Evolutionary conservation across 2,797 vertebrate genomes (phyloP), one percentile per base, ranked within the genome.

Genomic region (Lerista edwardsae): DNA sequence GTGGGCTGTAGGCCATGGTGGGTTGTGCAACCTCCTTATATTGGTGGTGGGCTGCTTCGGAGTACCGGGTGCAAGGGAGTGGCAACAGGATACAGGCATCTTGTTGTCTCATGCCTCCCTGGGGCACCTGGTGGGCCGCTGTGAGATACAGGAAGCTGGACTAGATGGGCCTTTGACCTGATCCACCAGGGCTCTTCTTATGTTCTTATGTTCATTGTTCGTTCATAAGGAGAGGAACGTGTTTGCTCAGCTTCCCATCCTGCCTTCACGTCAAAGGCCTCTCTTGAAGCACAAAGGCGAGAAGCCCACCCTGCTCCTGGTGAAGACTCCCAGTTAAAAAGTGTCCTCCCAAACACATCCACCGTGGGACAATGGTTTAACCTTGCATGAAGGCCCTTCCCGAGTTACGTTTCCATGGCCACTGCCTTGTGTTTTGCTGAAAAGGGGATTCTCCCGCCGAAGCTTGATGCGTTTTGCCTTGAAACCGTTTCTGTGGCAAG

Each of bases 341-440:
- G 75, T 25, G 68, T 82, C 83, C 15, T 41, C 73, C 59, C 0
- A 0, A 78, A 80, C 10, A 0, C 12, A 74, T 81, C 86, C 84
- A 12, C 79, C 86, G 65, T 61, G 61, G 68, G 62, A 81, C 91
- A 71, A 84, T 84, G 67, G 85, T 65, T 34, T 81, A 87, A 79
- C 87, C 86, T 89, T 75, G 73, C 77, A 68, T 51, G 81, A 1
- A 89, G 4, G 29, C 77, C 7, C 36, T 59, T 41, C 0, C n/a
- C 61, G 82, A 87, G 83, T 83, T 88, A 44, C 0, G 88, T 94
- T 93, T 89, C 93, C 79, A 91, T 94, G 91, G 92, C 87, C 89
- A 94, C 92, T 67, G 78, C 82, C 85, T n/a, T 62, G 65, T 47
- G 39, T 41, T 84, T 81, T 77, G 76, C 72, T 88, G 87, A 44